These are phyloP conservation scores for Triops longicaudatus DNA, from an alignment of 1,140 invertebrate species.

Conservation along the genomic window DNA sequence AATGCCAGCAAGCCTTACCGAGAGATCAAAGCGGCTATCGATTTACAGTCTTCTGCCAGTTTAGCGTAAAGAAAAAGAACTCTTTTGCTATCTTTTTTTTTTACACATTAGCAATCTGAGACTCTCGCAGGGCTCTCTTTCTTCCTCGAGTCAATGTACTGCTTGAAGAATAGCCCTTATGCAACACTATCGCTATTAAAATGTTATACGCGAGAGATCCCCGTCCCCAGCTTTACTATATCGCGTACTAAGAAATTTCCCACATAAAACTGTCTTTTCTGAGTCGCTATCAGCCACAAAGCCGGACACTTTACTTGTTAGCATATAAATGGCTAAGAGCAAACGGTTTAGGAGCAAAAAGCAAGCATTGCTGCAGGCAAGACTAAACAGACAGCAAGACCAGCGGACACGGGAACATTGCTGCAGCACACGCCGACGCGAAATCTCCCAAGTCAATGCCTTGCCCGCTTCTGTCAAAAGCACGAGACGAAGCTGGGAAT, in stretches of 20 bases:
- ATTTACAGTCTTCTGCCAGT: constrained; percentile 6
- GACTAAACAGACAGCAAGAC: not conserved
- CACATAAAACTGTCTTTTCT: not conserved
- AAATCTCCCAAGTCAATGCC: constrained; percentile 2
- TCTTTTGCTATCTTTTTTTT: not conserved
- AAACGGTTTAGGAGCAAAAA: constrained; percentile 3
- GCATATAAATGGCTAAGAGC: constrained; percentile 1
- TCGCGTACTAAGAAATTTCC: constrained; percentile 1
- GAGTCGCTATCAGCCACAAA: not conserved
- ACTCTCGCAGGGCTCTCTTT: not conserved
- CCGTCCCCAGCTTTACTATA: not conserved
- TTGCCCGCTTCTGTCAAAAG: constrained; percentile 1
- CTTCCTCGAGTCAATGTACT: not conserved
- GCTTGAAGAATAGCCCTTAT: not conserved
- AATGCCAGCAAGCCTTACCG: not conserved
- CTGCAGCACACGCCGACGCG: not conserved
- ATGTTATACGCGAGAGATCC: not conserved
- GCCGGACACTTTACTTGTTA: constrained; percentile 14
- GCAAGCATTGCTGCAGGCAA: not conserved
- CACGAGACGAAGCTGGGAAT: not conserved
- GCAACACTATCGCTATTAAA: not conserved
- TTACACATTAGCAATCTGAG: constrained; percentile 2
- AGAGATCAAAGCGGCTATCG: constrained; percentile 7
- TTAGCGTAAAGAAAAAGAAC: not conserved
- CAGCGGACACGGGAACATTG: not conserved